Conservation (phyloP, 2,797 vertebrate species). For the Esox lucius region DNA sequence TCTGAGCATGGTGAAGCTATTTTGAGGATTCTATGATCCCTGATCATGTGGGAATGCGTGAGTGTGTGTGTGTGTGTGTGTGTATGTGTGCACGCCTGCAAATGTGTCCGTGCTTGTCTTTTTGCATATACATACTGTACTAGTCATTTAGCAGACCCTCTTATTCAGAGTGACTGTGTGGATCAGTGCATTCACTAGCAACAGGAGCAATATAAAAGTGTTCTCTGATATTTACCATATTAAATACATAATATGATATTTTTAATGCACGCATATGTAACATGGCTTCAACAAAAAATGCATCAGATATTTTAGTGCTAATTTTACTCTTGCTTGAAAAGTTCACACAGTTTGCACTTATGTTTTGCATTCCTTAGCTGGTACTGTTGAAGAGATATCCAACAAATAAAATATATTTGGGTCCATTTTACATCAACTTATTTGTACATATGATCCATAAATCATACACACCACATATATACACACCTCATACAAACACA, state of each 20-base stretch:
- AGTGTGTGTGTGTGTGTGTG: slow-evolving; percentile 11
- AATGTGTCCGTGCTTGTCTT: slow-evolving; percentile 22
- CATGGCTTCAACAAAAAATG: slow-evolving; percentile 40
- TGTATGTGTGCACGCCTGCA: slow-evolving; percentile 6
- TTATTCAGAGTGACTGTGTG: slow-evolving; percentile 1
- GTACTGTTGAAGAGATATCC: slow-evolving; percentile 48
- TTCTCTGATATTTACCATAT: slow-evolving; percentile 55
- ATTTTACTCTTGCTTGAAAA: slow-evolving; percentile 38
- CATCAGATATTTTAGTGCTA: slow-evolving; percentile 43
- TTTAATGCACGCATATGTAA: slow-evolving; percentile 24
- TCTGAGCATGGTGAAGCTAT: background rate
- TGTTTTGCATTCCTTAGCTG: slow-evolving; percentile 45
- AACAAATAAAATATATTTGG: slow-evolving; percentile 29
- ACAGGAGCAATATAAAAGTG: slow-evolving; percentile 46
- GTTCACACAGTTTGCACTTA: slow-evolving; percentile 30
- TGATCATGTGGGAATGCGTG: background rate
- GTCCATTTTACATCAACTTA: slow-evolving; percentile 5
- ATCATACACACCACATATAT: background rate
- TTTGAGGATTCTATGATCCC: background rate
- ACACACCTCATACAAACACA: slow-evolving; percentile 2
- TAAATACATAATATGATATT: slow-evolving; percentile 45
- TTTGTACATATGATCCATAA: slow-evolving; percentile 7
- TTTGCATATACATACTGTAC: background rate
- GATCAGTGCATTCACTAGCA: slow-evolving; percentile 17
- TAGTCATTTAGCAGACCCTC: too few relatives aligned